phyloP scores from a whole-genome alignment of 2,113 vertebrate genomes.

The Odontesthes bonariensis region DNA sequence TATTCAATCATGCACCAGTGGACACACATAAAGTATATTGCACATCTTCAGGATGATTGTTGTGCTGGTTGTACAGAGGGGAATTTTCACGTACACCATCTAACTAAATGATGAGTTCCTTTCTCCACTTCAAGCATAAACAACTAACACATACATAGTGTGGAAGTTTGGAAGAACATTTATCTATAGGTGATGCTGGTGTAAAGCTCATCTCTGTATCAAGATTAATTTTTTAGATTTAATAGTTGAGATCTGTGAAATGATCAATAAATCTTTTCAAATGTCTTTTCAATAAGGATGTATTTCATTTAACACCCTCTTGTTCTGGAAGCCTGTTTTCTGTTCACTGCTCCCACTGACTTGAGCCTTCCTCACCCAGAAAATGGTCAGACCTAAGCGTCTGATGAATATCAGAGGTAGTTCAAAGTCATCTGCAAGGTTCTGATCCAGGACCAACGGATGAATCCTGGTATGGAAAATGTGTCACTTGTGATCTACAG shows the following conservation, averaged over 20 bases:
- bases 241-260: constrained; percentile 81
- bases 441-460: constrained; percentile 52
- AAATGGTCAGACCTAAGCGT: constrained; percentile 37
- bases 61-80: constrained; percentile 20
- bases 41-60: constrained; percentile 44
- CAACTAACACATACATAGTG: constrained; percentile 39
- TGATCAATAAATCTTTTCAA: constrained; percentile 84
- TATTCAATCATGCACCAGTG: constrained; percentile 58
- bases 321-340: constrained; percentile 48
- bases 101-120: constrained; percentile 52
- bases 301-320: constrained; percentile 76
- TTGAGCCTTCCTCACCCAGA: constrained; percentile 35
- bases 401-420: constrained; percentile 51
- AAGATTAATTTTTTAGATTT: constrained; percentile 80
- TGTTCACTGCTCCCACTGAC: constrained; percentile 40
- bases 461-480: constrained; percentile 50
- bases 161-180: constrained; percentile 21
- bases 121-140: constrained; percentile 35
- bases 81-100: constrained; percentile 46
- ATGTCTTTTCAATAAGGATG: constrained; percentile 72
- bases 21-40: constrained; percentile 49
- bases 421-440: constrained; percentile 58
- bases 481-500: constrained; percentile 66
- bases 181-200: constrained; percentile 55
- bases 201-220: constrained; percentile 81